These are phyloP conservation scores for Drosophila pectinifera DNA, from an alignment of 1,140 invertebrate species.

Conservation along the genomic window DNA sequence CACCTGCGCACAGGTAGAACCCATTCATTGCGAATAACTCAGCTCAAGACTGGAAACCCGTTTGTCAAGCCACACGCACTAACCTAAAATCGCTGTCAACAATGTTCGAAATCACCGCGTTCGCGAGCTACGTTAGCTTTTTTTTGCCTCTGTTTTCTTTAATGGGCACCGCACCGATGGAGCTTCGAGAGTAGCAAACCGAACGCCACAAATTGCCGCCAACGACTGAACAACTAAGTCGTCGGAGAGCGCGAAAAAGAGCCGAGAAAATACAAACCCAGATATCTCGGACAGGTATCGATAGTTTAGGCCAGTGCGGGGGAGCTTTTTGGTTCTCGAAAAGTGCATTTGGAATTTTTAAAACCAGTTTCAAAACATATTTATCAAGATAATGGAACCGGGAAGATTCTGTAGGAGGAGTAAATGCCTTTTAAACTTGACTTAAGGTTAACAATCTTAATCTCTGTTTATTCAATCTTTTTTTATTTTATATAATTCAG, in stretches of 20 bases:
- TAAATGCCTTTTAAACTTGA: neutral
- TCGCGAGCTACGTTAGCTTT: slow-evolving; percentile 19
- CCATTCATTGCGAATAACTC: slow-evolving; percentile 48
- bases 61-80: slow-evolving; percentile 62
- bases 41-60: slow-evolving; percentile 50
- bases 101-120: slow-evolving; percentile 38
- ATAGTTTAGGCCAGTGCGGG: slow-evolving; percentile 1
- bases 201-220: slow-evolving; percentile 47
- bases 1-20: slow-evolving; percentile 32
- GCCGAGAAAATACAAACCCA: slow-evolving; percentile 1
- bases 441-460: too few relatives aligned
- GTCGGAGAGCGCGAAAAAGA: slow-evolving; percentile 9
- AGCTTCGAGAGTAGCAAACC: slow-evolving; percentile 23
- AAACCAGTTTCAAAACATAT: too few relatives aligned
- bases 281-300: slow-evolving; percentile 15
- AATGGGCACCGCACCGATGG: slow-evolving; percentile 18
- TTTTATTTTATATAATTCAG: too few relatives aligned
- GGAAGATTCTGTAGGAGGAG: neutral
- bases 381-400: neutral
- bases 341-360: neutral
- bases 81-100: slow-evolving; percentile 65
- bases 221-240: slow-evolving; percentile 38
- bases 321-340: slow-evolving; percentile 1
- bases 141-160: neutral
- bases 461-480: too few relatives aligned